These are phyloP conservation scores for Geopemphigus sp. DNA, from an alignment of 1,140 invertebrate genomes.

Conservation along the genomic window DNA sequence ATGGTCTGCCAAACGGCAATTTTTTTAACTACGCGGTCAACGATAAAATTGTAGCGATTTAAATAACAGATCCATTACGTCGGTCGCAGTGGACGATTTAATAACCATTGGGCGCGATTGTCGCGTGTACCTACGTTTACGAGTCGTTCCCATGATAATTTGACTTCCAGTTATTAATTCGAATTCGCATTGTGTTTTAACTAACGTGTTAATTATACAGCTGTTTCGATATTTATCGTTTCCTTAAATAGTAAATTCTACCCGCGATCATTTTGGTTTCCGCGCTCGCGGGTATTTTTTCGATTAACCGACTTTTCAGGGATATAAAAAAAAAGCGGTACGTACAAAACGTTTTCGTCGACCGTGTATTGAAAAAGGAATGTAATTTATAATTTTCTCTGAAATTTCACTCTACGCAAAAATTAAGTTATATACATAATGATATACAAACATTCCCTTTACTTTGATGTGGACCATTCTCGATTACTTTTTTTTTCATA, in stretches of 20 bases:
- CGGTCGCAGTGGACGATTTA: no score
- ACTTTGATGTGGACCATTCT: slow-evolving; percentile 13
- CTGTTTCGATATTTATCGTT: not conserved
- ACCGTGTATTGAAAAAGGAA: slow-evolving; percentile 1
- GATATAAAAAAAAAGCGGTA: not conserved
- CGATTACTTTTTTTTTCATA: not conserved
- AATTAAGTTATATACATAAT: slow-evolving; percentile 1
- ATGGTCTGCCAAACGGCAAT: no score
- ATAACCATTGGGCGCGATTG: no score
- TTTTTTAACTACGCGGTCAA: no score
- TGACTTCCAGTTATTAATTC: no score
- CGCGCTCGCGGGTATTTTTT: not conserved
- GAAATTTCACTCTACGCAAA: not conserved
- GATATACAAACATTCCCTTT: not conserved
- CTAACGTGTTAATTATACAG: no score
- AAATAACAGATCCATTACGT: not conserved
- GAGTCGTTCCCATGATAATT: no score
- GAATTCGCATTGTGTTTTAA: no score
- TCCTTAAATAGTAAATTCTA: not conserved
- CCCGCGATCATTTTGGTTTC: not conserved
- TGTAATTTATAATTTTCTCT: not conserved
- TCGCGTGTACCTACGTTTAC: no score
- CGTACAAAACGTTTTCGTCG: not conserved
- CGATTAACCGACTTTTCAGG: not conserved
- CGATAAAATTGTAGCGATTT: no score